Conservation (phyloP, 30 jellyfish, hydroid and myxozoan genomes). For the Cassiopea andromeda region DNA sequence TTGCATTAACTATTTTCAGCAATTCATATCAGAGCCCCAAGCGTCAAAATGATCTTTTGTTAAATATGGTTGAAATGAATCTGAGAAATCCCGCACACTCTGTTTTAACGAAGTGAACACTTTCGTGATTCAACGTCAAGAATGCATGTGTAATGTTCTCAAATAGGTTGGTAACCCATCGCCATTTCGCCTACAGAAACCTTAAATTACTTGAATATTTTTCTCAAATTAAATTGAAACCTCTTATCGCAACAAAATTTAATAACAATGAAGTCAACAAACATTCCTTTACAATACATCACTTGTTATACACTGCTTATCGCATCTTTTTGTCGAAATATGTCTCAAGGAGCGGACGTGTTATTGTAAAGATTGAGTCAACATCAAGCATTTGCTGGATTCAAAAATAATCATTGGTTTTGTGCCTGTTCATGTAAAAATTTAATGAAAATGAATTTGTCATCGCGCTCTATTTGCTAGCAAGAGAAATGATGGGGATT, state of each 20-base stretch:
- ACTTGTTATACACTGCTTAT: background rate
- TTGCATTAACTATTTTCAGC: background rate
- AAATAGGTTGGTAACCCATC: slow-evolving; percentile 8
- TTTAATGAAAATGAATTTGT: background rate
- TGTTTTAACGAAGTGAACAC: background rate
- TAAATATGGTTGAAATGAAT: background rate
- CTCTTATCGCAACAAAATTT: slow-evolving; percentile 12
- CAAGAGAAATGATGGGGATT: no score
- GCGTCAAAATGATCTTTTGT: background rate
- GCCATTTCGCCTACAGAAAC: background rate
- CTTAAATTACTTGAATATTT: slow-evolving; percentile 7
- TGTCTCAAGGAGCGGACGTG: slow-evolving; percentile 23
- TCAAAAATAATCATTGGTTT: background rate
- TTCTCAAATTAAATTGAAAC: slow-evolving; percentile 12
- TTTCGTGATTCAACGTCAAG: slow-evolving; percentile 19
- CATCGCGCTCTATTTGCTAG: background rate
- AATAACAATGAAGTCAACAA: slow-evolving; percentile 4
- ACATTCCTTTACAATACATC: background rate
- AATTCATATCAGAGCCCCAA: background rate
- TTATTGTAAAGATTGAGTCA: background rate
- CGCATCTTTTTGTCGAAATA: background rate
- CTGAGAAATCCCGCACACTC: background rate
- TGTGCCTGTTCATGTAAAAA: background rate
- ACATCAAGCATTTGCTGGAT: background rate
- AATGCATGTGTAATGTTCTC: slow-evolving; percentile 10